Evolutionary conservation across 2,888 invertebrate genomes (phyloP).

Genomic region (Spodoptera littoralis): DNA sequence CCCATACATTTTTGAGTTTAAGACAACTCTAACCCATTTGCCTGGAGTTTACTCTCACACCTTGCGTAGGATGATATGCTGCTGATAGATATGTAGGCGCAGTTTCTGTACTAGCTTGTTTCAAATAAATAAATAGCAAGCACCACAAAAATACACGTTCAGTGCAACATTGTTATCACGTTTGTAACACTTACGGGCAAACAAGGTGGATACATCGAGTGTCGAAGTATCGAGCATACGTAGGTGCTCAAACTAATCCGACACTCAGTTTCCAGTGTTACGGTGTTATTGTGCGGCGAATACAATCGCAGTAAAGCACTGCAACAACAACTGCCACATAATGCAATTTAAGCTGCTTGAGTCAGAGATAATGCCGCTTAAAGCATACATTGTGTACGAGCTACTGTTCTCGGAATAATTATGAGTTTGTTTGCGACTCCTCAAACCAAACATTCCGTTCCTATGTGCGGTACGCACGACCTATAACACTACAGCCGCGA

Average conservation of each 20-base stretch:
- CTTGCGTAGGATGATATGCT: conserved; percentile 24
- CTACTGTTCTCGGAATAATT: conserved; percentile 79
- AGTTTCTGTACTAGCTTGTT: conserved; percentile 18
- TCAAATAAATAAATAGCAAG: conserved; percentile 27
- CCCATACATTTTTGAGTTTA: conserved; percentile 11
- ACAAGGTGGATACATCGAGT: conserved; percentile 11
- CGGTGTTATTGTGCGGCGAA: conserved; percentile 17
- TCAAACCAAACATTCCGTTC: conserved; percentile 84
- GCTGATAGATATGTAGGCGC: conserved; percentile 23
- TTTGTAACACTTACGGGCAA: conserved; percentile 19
- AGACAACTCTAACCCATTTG: conserved; percentile 34
- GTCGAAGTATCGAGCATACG: background rate
- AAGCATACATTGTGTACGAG: conserved; percentile 73
- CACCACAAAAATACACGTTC: conserved; percentile 20
- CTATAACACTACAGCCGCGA: conserved; percentile 73
- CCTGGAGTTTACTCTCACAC: conserved; percentile 34
- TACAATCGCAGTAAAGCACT: conserved; percentile 30
- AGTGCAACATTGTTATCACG: conserved; percentile 23
- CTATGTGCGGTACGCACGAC: conserved; percentile 77
- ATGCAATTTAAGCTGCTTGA: conserved; percentile 66
- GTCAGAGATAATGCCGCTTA: conserved; percentile 66
- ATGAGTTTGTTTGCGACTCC: conserved; percentile 83
- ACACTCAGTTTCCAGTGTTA: conserved; percentile 21
- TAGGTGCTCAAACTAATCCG: conserved; percentile 22
- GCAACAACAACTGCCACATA: conserved; percentile 41